Evolutionary conservation across 1,140 invertebrate genomes (phyloP), one percentile per base, ranked within the genome.

Genomic region (Cydia pomonella): DNA sequence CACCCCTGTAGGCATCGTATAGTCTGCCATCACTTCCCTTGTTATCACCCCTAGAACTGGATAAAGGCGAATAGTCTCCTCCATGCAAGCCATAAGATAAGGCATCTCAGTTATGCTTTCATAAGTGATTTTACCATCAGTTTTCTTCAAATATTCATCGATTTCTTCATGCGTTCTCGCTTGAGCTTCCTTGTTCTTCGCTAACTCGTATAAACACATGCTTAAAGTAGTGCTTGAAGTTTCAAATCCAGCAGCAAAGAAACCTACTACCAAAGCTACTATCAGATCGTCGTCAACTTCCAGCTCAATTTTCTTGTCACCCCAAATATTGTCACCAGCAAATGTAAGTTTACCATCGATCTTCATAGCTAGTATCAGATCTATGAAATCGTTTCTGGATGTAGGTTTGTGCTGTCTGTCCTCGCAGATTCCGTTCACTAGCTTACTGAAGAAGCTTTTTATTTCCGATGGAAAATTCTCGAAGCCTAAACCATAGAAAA

Each of bases 141-240:
- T 79, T 73, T 84, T 81, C 9, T 77, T 38, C 18, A 93, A 75
- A 10, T 92, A 85, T 27, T 82, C 77, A 13, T 92, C 85, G 0
- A 96, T 94, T 90, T 96, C 95, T 27, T 91, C 79, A 10, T 90
- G 80, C 0, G 94, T 80, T 77, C 90, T 93, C 0, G 93, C 80
- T 80, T 96, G 95, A 47, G 94, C 79, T 1, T 95, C 94, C 13
- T 93, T 92, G 80, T 95, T 86, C 53, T 92, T 87, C 0, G 95
- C 94, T 47, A 96, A 81, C 53, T 94, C 92, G 77, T 94, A 95
- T 0, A 94, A 77, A 4, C 92, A 87, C 73, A 94, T 95, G 3
- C 92, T 87, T 77, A 95, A 80, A 0, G 94, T 86, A 5, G 91
- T 81, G 13, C 93, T 90, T 0, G 92, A 88, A 0, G 93, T 92